Evolutionary conservation across 1,140 invertebrate species (phyloP).

Genomic region (Drosophila oshimai): DNA sequence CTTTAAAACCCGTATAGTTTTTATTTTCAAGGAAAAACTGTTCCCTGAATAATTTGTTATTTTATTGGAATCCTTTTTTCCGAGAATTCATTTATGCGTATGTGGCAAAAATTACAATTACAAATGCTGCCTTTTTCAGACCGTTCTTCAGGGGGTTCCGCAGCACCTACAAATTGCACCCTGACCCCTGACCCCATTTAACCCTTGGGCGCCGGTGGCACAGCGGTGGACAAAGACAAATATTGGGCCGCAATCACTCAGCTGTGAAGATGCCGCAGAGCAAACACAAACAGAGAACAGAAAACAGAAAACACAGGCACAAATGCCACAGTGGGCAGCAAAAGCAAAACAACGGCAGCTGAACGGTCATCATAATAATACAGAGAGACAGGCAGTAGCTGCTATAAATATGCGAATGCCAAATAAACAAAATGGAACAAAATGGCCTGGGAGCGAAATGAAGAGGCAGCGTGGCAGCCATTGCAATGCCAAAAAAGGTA

Average conservation of each 20-base stretch:
- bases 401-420: slow-evolving; percentile 61
- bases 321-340: slow-evolving; percentile 37
- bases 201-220: slow-evolving; percentile 14
- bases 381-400: slow-evolving; percentile 24
- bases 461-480: slow-evolving; percentile 53
- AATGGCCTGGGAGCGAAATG: slow-evolving; percentile 50
- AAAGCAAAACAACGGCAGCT: slow-evolving; percentile 36
- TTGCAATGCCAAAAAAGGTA: slow-evolving; percentile 78
- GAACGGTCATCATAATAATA: slow-evolving; percentile 28
- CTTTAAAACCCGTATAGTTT: too few species aligned
- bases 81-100: slow-evolving; percentile 16
- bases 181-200: slow-evolving; percentile 2
- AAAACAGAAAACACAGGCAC: neutral
- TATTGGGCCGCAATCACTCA: slow-evolving; percentile 71
- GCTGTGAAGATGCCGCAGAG: slow-evolving; percentile 71
- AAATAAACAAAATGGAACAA: slow-evolving; percentile 40
- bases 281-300: slow-evolving; percentile 61
- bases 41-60: neutral
- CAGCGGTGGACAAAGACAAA: slow-evolving; percentile 57
- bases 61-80: neutral
- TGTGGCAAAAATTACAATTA: slow-evolving; percentile 51
- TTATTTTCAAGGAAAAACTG: too few species aligned
- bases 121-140: slow-evolving; percentile 15
- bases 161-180: neutral
- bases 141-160: neutral